Conservation (phyloP, 2,888 invertebrate genomes). For the Clostera curtula region DNA sequence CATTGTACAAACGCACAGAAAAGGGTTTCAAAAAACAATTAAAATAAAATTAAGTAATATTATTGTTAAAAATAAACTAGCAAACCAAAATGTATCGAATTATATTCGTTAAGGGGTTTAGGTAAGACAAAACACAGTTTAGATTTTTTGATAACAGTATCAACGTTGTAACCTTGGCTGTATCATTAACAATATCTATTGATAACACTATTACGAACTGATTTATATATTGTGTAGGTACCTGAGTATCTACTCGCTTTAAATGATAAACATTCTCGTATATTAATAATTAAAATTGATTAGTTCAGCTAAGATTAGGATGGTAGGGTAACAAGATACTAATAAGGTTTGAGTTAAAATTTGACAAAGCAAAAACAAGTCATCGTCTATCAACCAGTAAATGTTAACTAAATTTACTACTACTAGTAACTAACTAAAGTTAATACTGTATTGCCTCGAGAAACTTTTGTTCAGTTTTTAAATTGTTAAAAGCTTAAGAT, state of each 20-base stretch:
- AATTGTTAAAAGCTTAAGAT: no score
- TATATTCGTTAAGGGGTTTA: slow-evolving; percentile 12
- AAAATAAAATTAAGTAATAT: not conserved
- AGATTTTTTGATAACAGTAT: slow-evolving; percentile 20
- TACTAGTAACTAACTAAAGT: no score
- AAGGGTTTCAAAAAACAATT: slow-evolving; percentile 4
- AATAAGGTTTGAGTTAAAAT: no score
- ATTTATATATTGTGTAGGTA: slow-evolving; percentile 15
- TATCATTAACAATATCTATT: slow-evolving; percentile 10
- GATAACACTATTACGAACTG: slow-evolving; percentile 8
- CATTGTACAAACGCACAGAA: slow-evolving; percentile 36
- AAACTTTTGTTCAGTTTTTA: no score
- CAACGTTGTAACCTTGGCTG: slow-evolving; percentile 14
- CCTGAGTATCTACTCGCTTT: slow-evolving; percentile 3
- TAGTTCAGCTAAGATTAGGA: no score
- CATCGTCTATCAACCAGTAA: no score
- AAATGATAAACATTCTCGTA: not conserved
- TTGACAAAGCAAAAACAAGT: no score
- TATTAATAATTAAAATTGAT: no score
- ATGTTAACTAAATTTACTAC: no score
- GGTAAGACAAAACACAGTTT: slow-evolving; percentile 14
- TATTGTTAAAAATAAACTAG: not conserved
- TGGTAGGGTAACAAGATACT: no score
- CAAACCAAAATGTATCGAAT: slow-evolving; percentile 4
- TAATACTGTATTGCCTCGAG: no score